Conservation (phyloP, 2,888 invertebrate species). For the Drosophila mettleri region DNA sequence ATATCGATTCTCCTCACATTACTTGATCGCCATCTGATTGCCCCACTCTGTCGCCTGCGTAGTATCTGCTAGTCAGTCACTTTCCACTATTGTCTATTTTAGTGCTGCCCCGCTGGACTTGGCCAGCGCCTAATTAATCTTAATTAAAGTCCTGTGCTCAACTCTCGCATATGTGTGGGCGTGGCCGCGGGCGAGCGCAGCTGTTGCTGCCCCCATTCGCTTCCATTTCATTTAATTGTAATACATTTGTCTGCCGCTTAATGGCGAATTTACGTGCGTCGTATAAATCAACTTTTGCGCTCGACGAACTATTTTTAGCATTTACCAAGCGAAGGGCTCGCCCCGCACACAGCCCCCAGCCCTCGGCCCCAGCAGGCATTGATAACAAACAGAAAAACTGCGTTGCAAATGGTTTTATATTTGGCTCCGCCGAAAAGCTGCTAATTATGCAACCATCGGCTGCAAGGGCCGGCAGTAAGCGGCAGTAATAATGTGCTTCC, state of each 20-base stretch:
- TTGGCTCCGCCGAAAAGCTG: conserved; percentile 13
- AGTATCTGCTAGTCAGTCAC: not conserved
- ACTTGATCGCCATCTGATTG: no score
- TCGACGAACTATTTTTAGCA: conserved; percentile 66
- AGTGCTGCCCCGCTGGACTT: conserved; percentile 21
- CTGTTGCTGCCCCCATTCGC: conserved; percentile 49
- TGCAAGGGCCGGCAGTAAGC: conserved; percentile 21
- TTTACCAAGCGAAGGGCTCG: conserved; percentile 35
- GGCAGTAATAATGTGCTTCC: not conserved
- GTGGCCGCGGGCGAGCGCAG: conserved; percentile 48
- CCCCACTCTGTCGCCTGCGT: not conserved
- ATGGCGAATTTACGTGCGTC: conserved; percentile 74
- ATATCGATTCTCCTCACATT: not conserved
- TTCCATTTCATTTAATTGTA: conserved; percentile 74
- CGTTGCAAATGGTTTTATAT: conserved; percentile 55
- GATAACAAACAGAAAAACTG: conserved; percentile 17
- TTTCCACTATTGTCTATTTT: not conserved
- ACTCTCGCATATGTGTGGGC: conserved; percentile 38
- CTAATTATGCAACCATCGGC: conserved; percentile 64
- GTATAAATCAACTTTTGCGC: conserved; percentile 72
- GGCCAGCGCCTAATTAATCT: conserved; percentile 70
- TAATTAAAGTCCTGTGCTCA: conserved; percentile 67
- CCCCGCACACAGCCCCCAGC: no score
- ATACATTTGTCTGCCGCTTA: conserved; percentile 75
- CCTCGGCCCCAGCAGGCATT: conserved; percentile 6